These are phyloP conservation scores for Idaea aversata DNA, from an alignment of 2,888 invertebrate species.

Conservation along the genomic window DNA sequence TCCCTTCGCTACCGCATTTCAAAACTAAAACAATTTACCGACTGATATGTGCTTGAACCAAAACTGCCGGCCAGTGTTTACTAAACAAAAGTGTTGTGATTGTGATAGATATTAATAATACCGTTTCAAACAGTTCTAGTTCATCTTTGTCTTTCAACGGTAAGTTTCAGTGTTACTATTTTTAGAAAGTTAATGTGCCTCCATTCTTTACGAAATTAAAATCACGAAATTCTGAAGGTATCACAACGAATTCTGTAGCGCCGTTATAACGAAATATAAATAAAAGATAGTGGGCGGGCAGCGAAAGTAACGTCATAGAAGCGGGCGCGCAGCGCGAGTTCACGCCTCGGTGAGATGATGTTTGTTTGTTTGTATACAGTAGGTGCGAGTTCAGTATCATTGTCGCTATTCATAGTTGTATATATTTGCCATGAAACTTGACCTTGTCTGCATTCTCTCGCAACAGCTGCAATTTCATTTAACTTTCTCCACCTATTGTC, in stretches of 20 bases:
- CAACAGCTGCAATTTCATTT: not conserved
- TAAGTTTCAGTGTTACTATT: constrained; percentile 17
- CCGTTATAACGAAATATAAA: constrained; percentile 33
- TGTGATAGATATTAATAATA: constrained; percentile 32
- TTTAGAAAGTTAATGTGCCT: not conserved
- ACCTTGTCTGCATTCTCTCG: constrained; percentile 2
- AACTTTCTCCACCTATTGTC: not conserved
- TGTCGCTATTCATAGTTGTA: not conserved
- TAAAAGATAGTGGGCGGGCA: constrained; percentile 15
- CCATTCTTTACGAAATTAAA: not conserved
- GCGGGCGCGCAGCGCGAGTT: constrained; percentile 12
- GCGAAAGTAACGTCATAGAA: constrained; percentile 5
- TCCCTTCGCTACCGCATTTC: constrained; percentile 37
- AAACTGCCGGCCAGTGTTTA: constrained; percentile 54
- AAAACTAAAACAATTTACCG: constrained; percentile 52
- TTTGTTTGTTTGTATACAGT: constrained; percentile 30
- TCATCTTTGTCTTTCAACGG: constrained; percentile 10
- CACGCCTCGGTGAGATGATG: constrained; percentile 27
- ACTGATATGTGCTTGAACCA: constrained; percentile 55
- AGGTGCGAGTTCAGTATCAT: not conserved
- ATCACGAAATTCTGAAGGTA: constrained; percentile 6
- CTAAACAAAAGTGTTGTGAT: constrained; percentile 60
- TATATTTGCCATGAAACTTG: constrained; percentile 8
- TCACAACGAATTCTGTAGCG: constrained; percentile 9
- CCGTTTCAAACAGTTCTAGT: constrained; percentile 24